Evolutionary conservation across 2,888 invertebrate species (phyloP).

Genomic region (Microchrysa polita): DNA sequence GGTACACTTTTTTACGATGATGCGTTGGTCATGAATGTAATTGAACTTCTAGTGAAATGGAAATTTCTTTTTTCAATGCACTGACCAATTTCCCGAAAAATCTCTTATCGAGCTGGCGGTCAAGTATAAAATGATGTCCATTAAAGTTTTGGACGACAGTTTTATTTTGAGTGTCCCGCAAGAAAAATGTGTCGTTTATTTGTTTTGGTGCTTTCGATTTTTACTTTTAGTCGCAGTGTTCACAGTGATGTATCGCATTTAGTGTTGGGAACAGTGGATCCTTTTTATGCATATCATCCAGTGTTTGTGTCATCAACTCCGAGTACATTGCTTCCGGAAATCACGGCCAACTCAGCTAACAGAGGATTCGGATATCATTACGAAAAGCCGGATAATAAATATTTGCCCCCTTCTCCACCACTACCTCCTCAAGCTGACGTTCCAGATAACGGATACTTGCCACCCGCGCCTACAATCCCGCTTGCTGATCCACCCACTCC

Average conservation of each 20-base stretch:
- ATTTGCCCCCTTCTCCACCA: slow-evolving; percentile 59
- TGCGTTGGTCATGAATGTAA: background rate
- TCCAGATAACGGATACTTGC: slow-evolving; percentile 48
- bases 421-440: slow-evolving; percentile 54
- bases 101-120: background rate
- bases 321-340: slow-evolving; percentile 58
- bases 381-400: slow-evolving; percentile 48
- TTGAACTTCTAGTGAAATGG: slow-evolving; percentile 9
- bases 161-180: background rate
- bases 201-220: background rate
- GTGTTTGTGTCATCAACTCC: slow-evolving; percentile 53
- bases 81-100: background rate
- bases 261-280: slow-evolving; percentile 41
- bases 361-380: slow-evolving; percentile 51
- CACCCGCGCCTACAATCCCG: slow-evolving; percentile 51
- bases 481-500: slow-evolving; percentile 43
- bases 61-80: background rate
- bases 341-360: slow-evolving; percentile 59
- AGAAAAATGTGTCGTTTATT: slow-evolving; percentile 3
- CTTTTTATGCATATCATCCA: slow-evolving; percentile 45
- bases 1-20: slow-evolving; percentile 29
- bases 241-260: slow-evolving; percentile 46
- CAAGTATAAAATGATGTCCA: slow-evolving; percentile 27
- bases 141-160: slow-evolving; percentile 1
- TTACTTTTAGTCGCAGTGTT: background rate